A percentile compares a stretch with the other conserved stretches of the same genome.
Conservation (phyloP, 2,888 invertebrate genomes). For the Epirrhoe alternata region DNA sequence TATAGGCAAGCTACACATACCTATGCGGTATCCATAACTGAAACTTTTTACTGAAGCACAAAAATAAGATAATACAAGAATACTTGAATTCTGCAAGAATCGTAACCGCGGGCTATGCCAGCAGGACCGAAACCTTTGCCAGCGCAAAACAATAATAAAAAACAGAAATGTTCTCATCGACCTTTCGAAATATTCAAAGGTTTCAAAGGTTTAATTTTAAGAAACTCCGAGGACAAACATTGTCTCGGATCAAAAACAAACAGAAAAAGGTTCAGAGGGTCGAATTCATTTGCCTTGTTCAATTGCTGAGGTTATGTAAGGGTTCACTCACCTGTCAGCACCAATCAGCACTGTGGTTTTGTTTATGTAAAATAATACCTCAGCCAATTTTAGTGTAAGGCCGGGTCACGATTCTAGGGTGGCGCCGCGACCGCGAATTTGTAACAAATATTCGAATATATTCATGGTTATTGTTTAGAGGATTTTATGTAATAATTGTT, state of each 20-base stretch:
- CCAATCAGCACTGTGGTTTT: conserved; percentile 3
- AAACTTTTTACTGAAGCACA: not conserved
- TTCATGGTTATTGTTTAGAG: too few relatives aligned
- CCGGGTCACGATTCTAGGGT: too few relatives aligned
- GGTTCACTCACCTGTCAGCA: conserved; percentile 11
- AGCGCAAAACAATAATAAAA: conserved; percentile 9
- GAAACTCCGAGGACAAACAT: conserved; percentile 35
- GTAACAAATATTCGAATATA: too few relatives aligned
- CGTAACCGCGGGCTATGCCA: not conserved
- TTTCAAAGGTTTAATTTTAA: conserved; percentile 22
- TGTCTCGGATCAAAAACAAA: conserved; percentile 36
- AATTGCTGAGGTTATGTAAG: conserved; percentile 18
- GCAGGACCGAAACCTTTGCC: not conserved
- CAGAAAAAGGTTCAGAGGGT: conserved; percentile 26
- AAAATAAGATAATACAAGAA: not conserved
- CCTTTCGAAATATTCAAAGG: conserved; percentile 9
- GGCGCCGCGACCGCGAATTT: too few relatives aligned
- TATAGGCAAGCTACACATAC: too few relatives aligned
- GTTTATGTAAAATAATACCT: too few relatives aligned
- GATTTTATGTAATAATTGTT: too few relatives aligned
- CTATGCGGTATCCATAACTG: not conserved
- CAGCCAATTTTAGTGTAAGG: too few relatives aligned
- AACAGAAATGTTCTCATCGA: not conserved
- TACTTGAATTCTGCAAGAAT: not conserved
- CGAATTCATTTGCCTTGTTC: conserved; percentile 27